Evolutionary conservation across 92 coral and sea anemone species (phyloP).

Genomic region (Umimayanthus kanabou): DNA sequence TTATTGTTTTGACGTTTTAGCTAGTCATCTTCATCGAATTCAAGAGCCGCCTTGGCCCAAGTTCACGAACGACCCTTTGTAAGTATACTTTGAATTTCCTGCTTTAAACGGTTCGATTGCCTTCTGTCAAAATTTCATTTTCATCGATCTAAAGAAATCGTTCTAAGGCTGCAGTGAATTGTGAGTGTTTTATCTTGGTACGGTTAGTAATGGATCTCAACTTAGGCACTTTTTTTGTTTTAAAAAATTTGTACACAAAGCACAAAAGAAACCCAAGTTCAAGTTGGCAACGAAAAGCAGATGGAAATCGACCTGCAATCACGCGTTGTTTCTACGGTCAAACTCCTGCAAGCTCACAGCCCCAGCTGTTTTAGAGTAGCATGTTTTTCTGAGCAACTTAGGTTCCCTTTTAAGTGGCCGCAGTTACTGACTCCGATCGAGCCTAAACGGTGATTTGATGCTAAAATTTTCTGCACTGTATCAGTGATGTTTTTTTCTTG

Average conservation of each 20-base stretch:
- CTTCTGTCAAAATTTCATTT: neutral
- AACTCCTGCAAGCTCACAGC: neutral
- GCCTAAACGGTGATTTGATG: constrained; percentile 14
- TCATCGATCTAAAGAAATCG: neutral
- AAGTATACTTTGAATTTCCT: constrained; percentile 66
- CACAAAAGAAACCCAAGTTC: constrained; percentile 18
- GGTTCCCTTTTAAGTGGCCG: neutral
- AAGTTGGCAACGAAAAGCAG: constrained; percentile 37
- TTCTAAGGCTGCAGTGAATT: neutral
- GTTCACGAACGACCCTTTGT: constrained; percentile 96
- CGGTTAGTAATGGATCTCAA: constrained; percentile 8
- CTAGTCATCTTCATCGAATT: constrained; percentile 84
- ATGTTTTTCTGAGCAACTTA: neutral
- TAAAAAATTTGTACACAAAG: constrained; percentile 17
- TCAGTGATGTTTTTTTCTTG: neutral
- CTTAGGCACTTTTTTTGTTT: constrained; percentile 3
- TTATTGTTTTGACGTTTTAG: constrained; percentile 94
- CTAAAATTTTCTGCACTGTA: neutral
- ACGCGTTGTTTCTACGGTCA: constrained; percentile 8
- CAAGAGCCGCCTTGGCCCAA: constrained; percentile 95
- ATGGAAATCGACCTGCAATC: constrained; percentile 29
- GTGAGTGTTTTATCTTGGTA: neutral
- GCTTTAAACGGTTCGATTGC: constrained; percentile 40
- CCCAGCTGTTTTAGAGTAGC: neutral
- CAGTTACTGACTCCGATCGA: neutral